Base-by-base conservation (phyloP, 1,140 invertebrate genomes). In the Cherax quadricarinatus region DNA sequence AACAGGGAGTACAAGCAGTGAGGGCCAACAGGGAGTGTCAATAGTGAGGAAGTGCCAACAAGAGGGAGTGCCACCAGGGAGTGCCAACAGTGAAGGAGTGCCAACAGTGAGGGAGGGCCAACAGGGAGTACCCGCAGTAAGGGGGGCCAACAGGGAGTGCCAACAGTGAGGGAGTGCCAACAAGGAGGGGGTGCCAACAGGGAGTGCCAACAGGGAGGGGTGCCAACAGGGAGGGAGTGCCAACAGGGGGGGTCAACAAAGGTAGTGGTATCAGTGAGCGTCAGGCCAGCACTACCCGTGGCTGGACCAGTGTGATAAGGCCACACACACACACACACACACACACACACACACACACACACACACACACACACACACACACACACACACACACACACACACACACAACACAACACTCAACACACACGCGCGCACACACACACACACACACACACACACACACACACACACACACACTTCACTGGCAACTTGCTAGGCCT, bases 361-460 rank as follows among this genome's bases (percentile, higher is more conserved):
- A 51, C 14, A 60, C 82, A 60, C 57, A 84, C 82, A 84, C 82
- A 84, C 82, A 84, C 82, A 84, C 82, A 84, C 82, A 84, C 82
- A 84, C 82, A 83, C 51, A 84, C 82, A 84, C 57, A 84, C 82
- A 84, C 82, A 84, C 62, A 66, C 62, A 57, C 62, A 16, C 62
- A 66, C 62, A 21, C 62, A 16, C 62, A 66, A 16, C n/a, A n/a
- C n/a, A n/a, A n/a, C n/a, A n/a, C n/a, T n/a, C n/a, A n/a, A n/a
- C n/a, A n/a, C n/a, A n/a, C n/a, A n/a, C n/a, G 12, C 12, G 12
- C 57, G 12, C n/a, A 18, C 78, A 79, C 78, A n/a, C 78, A 10
- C 10, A 12, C 53, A n/a, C 41, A 84, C 82, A 84, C 82, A 84
- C 82, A 60, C 57, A 62, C 82, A 84, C 57, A 62, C 82, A 51